phyloP scores from a whole-genome alignment of 2,113 vertebrate species.

The Thymallus thymallus region DNA sequence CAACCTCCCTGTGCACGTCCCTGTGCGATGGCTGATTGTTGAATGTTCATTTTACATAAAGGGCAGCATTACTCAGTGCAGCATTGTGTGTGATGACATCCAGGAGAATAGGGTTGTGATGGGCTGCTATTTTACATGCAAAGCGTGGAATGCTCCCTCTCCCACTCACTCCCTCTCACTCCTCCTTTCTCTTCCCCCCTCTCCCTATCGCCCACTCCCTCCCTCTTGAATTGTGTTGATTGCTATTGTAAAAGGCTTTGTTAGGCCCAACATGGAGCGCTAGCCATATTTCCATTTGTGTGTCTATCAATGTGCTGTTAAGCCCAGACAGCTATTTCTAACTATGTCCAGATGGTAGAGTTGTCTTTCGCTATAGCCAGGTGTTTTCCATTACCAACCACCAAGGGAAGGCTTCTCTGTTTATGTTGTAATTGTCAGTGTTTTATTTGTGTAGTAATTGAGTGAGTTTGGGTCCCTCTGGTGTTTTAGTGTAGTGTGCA shows the following conservation, averaged over 20 bases:
- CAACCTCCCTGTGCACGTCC: neutral
- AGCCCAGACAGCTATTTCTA: neutral
- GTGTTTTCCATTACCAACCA: neutral
- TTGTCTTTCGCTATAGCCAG: neutral
- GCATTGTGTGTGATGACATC: neutral
- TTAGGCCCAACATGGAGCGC: neutral
- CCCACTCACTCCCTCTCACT: neutral
- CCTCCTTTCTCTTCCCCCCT: too few relatives aligned
- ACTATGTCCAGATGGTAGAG: neutral
- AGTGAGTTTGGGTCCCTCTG: neutral
- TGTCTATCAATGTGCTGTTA: neutral
- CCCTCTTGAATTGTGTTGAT: too few relatives aligned
- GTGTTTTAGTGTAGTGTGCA: neutral
- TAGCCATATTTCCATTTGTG: neutral
- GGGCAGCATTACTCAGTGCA: neutral
- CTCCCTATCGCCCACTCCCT: too few relatives aligned
- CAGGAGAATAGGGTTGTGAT: neutral
- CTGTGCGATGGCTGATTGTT: neutral
- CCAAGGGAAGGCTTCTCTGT: neutral
- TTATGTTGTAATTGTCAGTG: neutral
- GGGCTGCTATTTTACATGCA: neutral
- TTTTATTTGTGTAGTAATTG: neutral
- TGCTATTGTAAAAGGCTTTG: neutral
- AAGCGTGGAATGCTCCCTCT: neutral
- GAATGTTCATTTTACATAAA: neutral